Conservation (phyloP, 2,797 vertebrate genomes). For the Cynopterus sphinx region DNA sequence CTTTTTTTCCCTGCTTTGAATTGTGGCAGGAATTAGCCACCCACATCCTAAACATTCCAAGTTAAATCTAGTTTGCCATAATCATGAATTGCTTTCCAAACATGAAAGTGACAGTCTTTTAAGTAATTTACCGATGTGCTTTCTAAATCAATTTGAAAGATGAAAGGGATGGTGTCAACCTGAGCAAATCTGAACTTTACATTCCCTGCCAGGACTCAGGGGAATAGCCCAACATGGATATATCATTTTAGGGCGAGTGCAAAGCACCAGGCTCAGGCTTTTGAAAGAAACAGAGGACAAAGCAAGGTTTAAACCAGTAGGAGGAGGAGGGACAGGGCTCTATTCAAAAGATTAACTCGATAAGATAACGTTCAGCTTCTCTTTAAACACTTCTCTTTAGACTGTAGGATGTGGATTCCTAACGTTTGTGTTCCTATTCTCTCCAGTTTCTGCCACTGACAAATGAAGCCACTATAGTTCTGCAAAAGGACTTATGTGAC, state of each 20-base stretch:
- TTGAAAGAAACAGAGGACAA: conserved; percentile 31
- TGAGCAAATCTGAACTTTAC: not conserved
- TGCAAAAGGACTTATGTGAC: fast-evolving
- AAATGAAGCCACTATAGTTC: not conserved
- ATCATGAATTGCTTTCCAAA: conserved; percentile 54
- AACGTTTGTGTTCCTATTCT: not conserved
- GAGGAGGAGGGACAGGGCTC: not conserved
- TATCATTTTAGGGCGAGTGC: not conserved
- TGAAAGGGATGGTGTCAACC: not conserved
- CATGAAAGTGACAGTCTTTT: conserved; percentile 45
- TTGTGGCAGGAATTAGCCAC: conserved; percentile 68
- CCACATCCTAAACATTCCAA: conserved; percentile 61
- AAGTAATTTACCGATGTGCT: conserved; percentile 21
- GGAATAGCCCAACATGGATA: fast-evolving
- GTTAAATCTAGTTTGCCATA: conserved; percentile 56
- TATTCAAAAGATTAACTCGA: conserved; percentile 33
- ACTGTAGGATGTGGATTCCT: not conserved
- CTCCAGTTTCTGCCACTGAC: not conserved
- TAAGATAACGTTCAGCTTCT: conserved; percentile 44
- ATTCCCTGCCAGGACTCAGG: not conserved
- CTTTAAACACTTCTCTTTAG: not conserved
- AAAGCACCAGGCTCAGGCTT: not conserved
- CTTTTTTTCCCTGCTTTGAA: not conserved
- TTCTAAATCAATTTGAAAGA: not conserved
- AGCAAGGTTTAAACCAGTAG: not conserved